Percentiles rank a stretch among this genome's conserved stretches.
These are phyloP conservation scores for Pavo muticus DNA, from an alignment of 2,113 vertebrate genomes.

Conservation along the genomic window DNA sequence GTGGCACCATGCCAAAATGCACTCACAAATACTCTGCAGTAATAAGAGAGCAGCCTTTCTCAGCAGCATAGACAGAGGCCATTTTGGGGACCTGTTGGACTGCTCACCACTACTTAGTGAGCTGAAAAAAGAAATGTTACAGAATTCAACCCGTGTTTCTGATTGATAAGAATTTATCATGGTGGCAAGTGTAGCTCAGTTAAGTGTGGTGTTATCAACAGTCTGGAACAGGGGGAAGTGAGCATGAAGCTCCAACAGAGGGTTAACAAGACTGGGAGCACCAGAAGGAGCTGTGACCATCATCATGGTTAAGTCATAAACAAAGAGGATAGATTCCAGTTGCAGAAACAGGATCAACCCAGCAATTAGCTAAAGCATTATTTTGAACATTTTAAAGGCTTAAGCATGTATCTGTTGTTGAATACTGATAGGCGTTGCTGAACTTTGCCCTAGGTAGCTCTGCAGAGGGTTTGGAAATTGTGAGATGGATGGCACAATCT, in stretches of 20 bases:
- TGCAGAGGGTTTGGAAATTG: not conserved
- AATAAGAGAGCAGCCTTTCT: not conserved
- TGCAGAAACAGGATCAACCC: not conserved
- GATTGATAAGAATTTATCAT: not conserved
- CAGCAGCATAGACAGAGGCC: accelerated
- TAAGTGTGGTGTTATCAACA: not conserved
- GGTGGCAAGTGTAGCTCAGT: not conserved
- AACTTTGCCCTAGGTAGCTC: not conserved
- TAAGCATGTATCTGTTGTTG: not conserved
- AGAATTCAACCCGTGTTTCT: not conserved
- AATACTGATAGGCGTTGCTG: not conserved
- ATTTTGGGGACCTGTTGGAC: not conserved
- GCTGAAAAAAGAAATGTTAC: not conserved
- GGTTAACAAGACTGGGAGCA: not conserved
- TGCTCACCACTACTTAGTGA: accelerated
- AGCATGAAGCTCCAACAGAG: not conserved
- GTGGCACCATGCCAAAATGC: not conserved
- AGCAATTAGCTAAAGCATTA: not conserved
- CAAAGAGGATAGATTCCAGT: not conserved
- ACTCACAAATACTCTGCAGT: not conserved
- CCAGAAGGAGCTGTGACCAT: not conserved
- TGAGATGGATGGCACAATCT: not conserved
- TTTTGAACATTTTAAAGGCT: not conserved
- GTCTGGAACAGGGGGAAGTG: not conserved
- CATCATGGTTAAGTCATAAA: not conserved